Conservation (phyloP, 1,140 invertebrate genomes). For the Danaus plexippus region DNA sequence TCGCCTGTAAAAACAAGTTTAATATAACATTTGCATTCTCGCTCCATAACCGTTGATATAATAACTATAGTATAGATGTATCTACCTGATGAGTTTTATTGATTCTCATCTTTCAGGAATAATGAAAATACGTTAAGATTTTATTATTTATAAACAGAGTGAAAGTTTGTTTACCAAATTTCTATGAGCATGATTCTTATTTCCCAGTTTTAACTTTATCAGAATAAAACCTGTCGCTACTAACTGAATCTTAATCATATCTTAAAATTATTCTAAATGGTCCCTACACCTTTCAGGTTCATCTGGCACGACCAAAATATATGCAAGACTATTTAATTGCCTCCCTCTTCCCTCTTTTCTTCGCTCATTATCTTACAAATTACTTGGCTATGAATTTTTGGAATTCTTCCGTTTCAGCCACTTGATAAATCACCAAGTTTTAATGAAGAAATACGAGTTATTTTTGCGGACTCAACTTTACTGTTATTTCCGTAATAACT, state of each 20-base stretch:
- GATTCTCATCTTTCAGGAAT: too few species aligned
- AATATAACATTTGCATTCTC: slow-evolving; percentile 25
- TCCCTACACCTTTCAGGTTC: slow-evolving; percentile 4
- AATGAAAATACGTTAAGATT: too few species aligned
- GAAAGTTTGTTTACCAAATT: too few species aligned
- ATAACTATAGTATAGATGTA: too few species aligned
- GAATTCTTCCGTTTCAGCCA: slow-evolving; percentile 10
- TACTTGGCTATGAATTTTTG: slow-evolving; percentile 27
- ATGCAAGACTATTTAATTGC: slow-evolving; percentile 23
- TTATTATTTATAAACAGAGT: too few species aligned
- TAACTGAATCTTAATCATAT: not conserved
- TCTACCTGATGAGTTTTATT: too few species aligned
- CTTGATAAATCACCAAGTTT: slow-evolving; percentile 16
- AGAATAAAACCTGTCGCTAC: too few species aligned
- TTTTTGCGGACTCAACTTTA: slow-evolving; percentile 5
- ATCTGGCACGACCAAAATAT: slow-evolving; percentile 9
- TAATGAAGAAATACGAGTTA: slow-evolving; percentile 16
- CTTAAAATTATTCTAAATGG: slow-evolving; percentile 5
- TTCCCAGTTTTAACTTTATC: too few species aligned
- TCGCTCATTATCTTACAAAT: slow-evolving; percentile 26
- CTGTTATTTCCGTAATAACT: not conserved
- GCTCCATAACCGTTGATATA: too few species aligned
- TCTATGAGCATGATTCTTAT: too few species aligned
- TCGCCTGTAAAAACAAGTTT: slow-evolving; percentile 32
- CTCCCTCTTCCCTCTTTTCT: slow-evolving; percentile 12